Evolutionary conservation across 2,797 vertebrate species (phyloP).

Genomic region (Epinephelus malabaricus): DNA sequence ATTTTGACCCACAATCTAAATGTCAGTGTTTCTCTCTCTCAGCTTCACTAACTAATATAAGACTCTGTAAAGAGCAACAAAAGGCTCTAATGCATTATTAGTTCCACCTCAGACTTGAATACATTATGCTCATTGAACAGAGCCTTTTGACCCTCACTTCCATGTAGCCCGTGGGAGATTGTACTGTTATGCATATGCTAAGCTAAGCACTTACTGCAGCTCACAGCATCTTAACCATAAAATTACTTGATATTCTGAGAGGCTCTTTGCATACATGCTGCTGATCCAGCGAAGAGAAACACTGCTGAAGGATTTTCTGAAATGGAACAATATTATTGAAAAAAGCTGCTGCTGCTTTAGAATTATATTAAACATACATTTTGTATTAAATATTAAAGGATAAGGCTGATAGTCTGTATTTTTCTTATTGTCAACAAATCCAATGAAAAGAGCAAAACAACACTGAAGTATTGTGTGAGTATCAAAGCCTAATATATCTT

Average conservation of each 20-base stretch:
- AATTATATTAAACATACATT: conserved; percentile 27
- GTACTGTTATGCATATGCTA: conserved; percentile 42
- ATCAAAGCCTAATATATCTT: no score
- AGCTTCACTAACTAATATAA: not conserved
- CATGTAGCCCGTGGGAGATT: conserved; percentile 21
- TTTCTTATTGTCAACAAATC: not conserved
- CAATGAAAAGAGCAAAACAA: no score
- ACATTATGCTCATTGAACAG: conserved; percentile 24
- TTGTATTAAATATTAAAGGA: conserved; percentile 17
- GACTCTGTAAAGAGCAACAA: conserved; percentile 5
- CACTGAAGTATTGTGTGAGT: no score
- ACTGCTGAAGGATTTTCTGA: conserved; percentile 38
- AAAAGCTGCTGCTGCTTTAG: conserved; percentile 37
- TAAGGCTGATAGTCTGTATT: not conserved
- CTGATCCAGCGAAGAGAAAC: conserved; percentile 57
- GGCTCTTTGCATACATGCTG: conserved; percentile 41
- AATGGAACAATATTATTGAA: conserved; percentile 34
- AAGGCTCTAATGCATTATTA: conserved; percentile 3
- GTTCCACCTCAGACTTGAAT: conserved; percentile 42
- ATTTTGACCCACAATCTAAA: not conserved
- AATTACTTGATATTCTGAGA: conserved; percentile 48
- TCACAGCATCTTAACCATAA: conserved; percentile 59
- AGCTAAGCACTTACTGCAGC: conserved; percentile 61
- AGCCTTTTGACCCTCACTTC: conserved; percentile 47
- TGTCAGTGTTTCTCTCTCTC: conserved; percentile 11